Evolutionary conservation across 2,113 vertebrate species (phyloP).

Genomic region (Raja brachyura): DNA sequence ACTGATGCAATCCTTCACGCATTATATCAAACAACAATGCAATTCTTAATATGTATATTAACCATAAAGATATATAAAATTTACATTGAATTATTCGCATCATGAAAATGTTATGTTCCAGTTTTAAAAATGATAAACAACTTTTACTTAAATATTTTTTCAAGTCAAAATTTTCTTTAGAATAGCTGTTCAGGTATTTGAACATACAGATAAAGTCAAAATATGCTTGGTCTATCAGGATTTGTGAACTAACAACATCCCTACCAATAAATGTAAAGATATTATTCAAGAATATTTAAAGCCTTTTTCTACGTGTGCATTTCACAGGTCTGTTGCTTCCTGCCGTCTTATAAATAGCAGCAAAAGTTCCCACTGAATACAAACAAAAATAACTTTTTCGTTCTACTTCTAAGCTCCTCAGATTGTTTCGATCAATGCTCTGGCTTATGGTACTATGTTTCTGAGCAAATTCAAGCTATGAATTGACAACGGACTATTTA

Average conservation of each 20-base stretch:
- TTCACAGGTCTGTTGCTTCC: neutral
- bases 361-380: neutral
- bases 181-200: neutral
- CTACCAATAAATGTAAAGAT: neutral
- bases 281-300: neutral
- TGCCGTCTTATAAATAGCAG: neutral
- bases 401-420: neutral
- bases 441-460: neutral
- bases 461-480: neutral
- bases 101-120: neutral
- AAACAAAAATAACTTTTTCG: neutral
- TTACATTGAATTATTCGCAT: neutral
- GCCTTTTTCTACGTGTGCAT: neutral
- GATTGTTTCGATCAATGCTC: neutral
- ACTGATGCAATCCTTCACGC: neutral
- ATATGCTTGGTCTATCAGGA: neutral
- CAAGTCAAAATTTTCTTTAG: neutral
- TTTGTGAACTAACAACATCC: neutral
- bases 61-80: too few relatives aligned
- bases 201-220: neutral
- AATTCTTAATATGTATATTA: too few relatives aligned
- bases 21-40: neutral
- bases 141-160: neutral
- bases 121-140: neutral
- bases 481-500: neutral